A percentile compares a stretch with the other conserved stretches of the same genome.
Conservation (phyloP, 2,797 vertebrate species). For the Valencia hispanica region DNA sequence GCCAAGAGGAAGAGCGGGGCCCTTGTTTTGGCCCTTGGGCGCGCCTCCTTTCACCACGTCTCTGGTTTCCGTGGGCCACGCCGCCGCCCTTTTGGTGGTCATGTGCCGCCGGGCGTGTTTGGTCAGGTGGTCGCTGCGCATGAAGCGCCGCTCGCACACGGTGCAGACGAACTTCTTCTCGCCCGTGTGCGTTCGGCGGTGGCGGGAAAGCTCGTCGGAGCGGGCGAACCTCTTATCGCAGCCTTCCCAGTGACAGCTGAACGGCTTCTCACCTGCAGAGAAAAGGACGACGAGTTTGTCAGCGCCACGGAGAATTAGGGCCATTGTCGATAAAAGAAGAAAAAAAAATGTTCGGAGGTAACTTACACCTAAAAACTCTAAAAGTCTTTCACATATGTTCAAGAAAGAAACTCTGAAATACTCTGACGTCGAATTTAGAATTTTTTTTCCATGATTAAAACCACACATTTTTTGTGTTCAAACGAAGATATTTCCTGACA, state of each 20-base stretch:
- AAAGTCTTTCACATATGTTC: too few species aligned
- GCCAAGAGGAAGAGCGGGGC: constrained; percentile 71
- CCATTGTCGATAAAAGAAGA: too few species aligned
- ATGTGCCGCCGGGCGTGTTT: constrained; percentile 94
- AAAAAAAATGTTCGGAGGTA: too few species aligned
- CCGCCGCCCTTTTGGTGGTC: constrained; percentile 86
- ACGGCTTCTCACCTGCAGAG: constrained; percentile 92
- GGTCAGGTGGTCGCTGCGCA: constrained; percentile 97
- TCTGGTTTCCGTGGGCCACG: constrained; percentile 86
- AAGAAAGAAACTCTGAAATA: too few species aligned
- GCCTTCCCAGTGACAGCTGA: constrained; percentile 95
- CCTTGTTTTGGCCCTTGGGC: constrained; percentile 66
- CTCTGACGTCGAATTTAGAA: too few species aligned
- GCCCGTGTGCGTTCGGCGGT: constrained; percentile 94
- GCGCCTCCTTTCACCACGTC: constrained; percentile 80
- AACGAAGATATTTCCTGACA: too few species aligned
- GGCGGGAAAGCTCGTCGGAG: constrained; percentile 95
- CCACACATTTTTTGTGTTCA: too few species aligned
- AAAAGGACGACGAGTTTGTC: too few species aligned
- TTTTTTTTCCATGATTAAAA: too few species aligned
- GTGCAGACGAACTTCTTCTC: constrained; percentile 96
- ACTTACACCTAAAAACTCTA: too few species aligned
- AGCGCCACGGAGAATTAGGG: too few species aligned
- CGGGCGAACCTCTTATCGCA: constrained; percentile 97
- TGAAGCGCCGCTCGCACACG: constrained; percentile 93